Evolutionary conservation across 2,888 invertebrate species (phyloP), one percentile per base, ranked within the genome.

Genomic region (Melitaea athalia): DNA sequence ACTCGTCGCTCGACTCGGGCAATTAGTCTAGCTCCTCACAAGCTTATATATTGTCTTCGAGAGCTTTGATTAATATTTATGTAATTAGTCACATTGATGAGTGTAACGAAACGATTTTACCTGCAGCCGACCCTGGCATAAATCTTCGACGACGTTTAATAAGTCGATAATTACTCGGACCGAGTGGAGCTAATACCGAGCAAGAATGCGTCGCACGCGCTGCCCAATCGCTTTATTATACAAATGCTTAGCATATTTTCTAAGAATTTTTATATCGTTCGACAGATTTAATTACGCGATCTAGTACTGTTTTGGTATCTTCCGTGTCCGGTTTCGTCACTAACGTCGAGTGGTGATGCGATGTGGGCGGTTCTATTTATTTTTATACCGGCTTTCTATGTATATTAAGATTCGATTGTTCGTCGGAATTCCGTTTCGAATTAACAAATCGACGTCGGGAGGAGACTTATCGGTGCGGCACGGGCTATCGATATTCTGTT

Each of bases 241-340:
- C 85, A 71, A 76, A 81, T 82, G 80, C 83, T 85, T 81, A 83
- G 78, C 81, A 86, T 86, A 85, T 86, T 87, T 84, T 81, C 74
- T 76, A 79, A 79, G 79, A 80, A 81, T 76, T 77, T 45, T 81
- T 85, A 86, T 85, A 85, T 83, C 81, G 76, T 75, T 75, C 76
- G 82, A 86, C 86, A 85, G 82, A 80, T 83, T 88, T 88, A 90
- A 90, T 89, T 90, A 87, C 84, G 79, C 73, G 81, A 81, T 81
- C 81, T 80, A 79, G 81, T 82, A 82, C 81, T 83, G 81, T 85
- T 86, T 82, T 81, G 78, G 83, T 82, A 76, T 84, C 81, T 86
- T 85, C 84, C 82, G 85, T 79, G 81, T 86, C 85, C 82, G 82
- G 84, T 83, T 83, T 80, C 81, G 33, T 62, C 64, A 50, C 53